Evolutionary conservation across 1,140 invertebrate species (phyloP).

Genomic region (Pentalonia nigronervosa): DNA sequence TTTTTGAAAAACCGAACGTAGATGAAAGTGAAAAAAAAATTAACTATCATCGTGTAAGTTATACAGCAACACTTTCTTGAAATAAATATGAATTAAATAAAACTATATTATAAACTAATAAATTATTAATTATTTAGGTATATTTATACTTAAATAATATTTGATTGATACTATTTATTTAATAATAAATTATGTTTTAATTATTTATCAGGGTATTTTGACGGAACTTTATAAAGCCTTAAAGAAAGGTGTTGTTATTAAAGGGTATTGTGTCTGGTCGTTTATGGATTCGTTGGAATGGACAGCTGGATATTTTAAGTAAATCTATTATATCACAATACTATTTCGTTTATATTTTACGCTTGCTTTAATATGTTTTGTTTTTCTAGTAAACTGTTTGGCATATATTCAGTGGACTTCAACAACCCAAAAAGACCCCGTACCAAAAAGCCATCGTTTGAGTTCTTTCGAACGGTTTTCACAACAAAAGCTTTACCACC

Average conservation of each 20-base stretch:
- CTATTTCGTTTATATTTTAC: background rate
- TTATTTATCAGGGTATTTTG: background rate
- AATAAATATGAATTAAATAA: background rate
- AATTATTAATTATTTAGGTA: too few relatives aligned
- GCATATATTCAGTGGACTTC: background rate
- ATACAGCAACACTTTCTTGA: background rate
- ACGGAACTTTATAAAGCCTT: background rate
- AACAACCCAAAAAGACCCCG: background rate
- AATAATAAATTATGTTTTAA: background rate
- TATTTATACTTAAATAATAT: too few relatives aligned
- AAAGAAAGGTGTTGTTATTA: background rate
- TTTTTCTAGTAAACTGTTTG: background rate
- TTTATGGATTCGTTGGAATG: constrained; percentile 17
- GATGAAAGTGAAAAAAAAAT: background rate
- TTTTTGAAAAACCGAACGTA: background rate
- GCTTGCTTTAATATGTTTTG: background rate
- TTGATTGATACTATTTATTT: background rate
- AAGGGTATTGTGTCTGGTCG: background rate
- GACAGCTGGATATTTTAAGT: background rate
- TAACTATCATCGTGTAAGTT: background rate
- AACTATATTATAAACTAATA: background rate
- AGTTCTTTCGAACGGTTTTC: background rate
- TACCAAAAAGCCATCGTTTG: background rate
- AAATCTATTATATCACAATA: background rate
- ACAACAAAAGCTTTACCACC: background rate